Base-by-base conservation (phyloP, 1,140 invertebrate genomes). In the Psix sp. region DNA sequence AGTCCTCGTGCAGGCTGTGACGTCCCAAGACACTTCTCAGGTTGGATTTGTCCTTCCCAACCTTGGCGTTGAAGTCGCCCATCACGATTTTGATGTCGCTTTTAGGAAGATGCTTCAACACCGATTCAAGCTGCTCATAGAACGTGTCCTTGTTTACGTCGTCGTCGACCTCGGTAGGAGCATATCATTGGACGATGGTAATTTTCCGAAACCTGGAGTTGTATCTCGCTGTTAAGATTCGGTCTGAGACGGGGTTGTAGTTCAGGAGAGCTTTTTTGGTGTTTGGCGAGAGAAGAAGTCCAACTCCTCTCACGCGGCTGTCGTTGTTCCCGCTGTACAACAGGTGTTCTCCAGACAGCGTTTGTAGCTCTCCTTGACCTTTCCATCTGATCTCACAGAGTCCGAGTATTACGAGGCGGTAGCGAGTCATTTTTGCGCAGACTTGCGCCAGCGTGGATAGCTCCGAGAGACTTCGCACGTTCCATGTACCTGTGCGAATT, bases 401-500 rank as follows among this genome's bases (percentile, higher is more conserved):
- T 3, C 51, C 45, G 7, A 51, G 45, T 0, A 67, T 67, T 0
- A 49, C 43, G 6, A 67, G 52, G 14, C 29, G 21, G 26, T 57
- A 57, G 0, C 38, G 16, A 0, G 0, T 2, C 26, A 29, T 29
- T 7, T 29, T n/a, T 2, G 26, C 1, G n/a, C 26, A 29, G 7
- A 7, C 26, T n/a, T 29, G 26, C 26, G 26, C 2, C 26, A 29
- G 26, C n/a, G 2, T 2, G 1, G 26, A 3, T 3, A n/a, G 2
- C 26, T 29, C 2, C 2, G 26, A 29, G 26, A 29, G 26, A 29
- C 2, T 67, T 38, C 63, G 52, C 13, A 60, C 39, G 39, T 43
- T 68, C 43, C 46, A 68, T 15, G 54, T 68, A 52, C 54, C 54
- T 39, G 38, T 52, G 31, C 46, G 65, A 15, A 24, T 46, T 45